Base-by-base conservation (phyloP, 2,113 vertebrate genomes). In the Leptocoma aspasia region DNA sequence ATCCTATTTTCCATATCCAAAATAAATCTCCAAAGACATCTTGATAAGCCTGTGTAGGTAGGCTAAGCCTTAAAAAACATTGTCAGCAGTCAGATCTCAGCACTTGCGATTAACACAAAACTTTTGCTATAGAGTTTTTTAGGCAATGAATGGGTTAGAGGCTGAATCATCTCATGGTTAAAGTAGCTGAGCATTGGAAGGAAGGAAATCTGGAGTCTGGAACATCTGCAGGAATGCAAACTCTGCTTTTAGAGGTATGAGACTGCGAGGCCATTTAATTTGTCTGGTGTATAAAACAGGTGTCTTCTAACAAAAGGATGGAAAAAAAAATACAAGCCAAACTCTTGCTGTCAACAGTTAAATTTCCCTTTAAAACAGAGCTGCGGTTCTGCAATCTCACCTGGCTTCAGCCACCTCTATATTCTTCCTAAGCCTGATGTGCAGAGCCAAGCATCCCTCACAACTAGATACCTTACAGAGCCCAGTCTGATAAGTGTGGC, bases 1-100 rank as follows among this genome's bases (percentile, higher is more conserved):
- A 95, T 83, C 44, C 45, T 92, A 41, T 87, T 94, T 94, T 92
- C 77, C n/a, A 64, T 66, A 59, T 53, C 52, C 78, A 75, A 94
- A 27, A 47, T 41, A 86, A 92, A 87, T 89, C 65, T 94, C 86
- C n/a, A 86, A 82, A 89, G 82, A 49, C 31, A 39, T 50, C 57
- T 56, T 78, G 60, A 63, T 75, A 35, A 0, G 1, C n/a, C 61
- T 65, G 2, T 86, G 54, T 50, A 88, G 50, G 79, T 59, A 16
- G 27, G 26, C 42, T 90, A 52, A 42, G 54, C 60, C 68, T 93
- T 57, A 79, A 86, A 90, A 93, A 90, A 37, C 44, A 22, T 37
- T 83, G 60, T 93, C 85, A 86, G 91, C 82, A 79, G 49, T 80
- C 56, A 66, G 54, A 87, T 82, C 50, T 64, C 54, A 66, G 79